Percentiles rank a stretch among this genome's conserved stretches.
Evolutionary conservation across 2,113 vertebrate genomes (phyloP).

Genomic region (Anguilla rostrata): DNA sequence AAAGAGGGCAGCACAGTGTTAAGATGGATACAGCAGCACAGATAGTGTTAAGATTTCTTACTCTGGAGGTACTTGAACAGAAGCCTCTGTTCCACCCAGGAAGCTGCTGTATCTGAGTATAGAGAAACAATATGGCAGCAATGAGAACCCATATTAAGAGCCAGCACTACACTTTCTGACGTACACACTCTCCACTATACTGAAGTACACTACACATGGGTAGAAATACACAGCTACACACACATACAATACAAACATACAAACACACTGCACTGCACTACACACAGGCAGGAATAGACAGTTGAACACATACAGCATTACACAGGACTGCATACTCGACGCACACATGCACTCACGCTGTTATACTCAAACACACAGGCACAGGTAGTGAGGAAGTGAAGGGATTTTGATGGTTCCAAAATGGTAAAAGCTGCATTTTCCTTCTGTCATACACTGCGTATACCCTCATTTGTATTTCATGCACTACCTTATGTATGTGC

Average conservation of each 20-base stretch:
- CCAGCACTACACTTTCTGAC: neutral
- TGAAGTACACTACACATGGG: neutral
- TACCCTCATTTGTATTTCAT: too few species aligned
- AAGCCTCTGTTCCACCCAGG: constrained; percentile 29
- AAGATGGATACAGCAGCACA: neutral
- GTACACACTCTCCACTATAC: neutral
- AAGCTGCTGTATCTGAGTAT: constrained; percentile 29
- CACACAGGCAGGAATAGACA: too few species aligned
- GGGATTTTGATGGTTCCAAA: too few species aligned
- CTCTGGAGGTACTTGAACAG: constrained; percentile 18
- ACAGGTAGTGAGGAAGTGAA: too few species aligned
- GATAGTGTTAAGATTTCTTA: constrained; percentile 15
- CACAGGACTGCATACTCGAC: too few species aligned
- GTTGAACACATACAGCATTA: neutral
- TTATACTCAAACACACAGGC: constrained; percentile 2
- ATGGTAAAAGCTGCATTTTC: too few species aligned
- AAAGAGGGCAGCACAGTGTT: too few species aligned
- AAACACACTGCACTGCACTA: constrained; percentile 24
- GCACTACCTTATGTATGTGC: too few species aligned
- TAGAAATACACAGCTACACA: neutral
- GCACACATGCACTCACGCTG: constrained; percentile 36
- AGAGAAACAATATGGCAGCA: neutral
- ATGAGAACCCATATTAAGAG: neutral
- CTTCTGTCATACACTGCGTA: too few species aligned
- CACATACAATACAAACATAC: too few species aligned